Conservation (phyloP, 2,797 vertebrate genomes). For the Gymnoscopelus braueri region DNA sequence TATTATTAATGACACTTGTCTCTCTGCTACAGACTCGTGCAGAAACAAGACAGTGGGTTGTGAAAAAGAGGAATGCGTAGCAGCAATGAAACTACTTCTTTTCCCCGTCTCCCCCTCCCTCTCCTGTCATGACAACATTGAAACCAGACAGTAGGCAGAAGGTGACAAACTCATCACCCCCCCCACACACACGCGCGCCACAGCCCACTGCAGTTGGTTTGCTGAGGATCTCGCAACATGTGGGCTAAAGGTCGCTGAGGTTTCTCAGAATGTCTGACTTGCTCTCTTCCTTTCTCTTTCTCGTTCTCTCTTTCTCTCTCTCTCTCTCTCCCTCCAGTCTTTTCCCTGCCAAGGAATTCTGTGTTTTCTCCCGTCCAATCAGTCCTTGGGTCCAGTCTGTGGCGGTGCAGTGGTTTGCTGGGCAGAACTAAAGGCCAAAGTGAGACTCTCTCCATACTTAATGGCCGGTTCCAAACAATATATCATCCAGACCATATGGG, state of each 20-base stretch:
- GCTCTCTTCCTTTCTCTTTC: conserved; percentile 16
- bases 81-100: conserved; percentile 29
- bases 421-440: conserved; percentile 41
- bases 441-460: conserved; percentile 23
- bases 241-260: conserved; percentile 65
- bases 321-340: not conserved
- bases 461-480: conserved; percentile 4
- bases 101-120: conserved; percentile 6
- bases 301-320: conserved; percentile 14
- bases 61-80: conserved; percentile 56
- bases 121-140: conserved; percentile 38
- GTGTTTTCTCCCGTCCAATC: conserved; percentile 45
- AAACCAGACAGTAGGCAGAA: conserved; percentile 65
- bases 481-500: too few relatives aligned
- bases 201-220: conserved; percentile 46
- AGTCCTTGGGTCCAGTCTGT: conserved; percentile 48
- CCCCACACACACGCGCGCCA: conserved; percentile 2
- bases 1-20: conserved; percentile 19
- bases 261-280: conserved; percentile 29
- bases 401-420: conserved; percentile 55
- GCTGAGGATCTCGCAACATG: conserved; percentile 63
- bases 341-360: conserved; percentile 56
- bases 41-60: conserved; percentile 30
- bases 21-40: conserved; percentile 5
- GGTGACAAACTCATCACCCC: conserved; percentile 44